Conservation (phyloP, 2,888 invertebrate species). For the Achlya flavicornis region DNA sequence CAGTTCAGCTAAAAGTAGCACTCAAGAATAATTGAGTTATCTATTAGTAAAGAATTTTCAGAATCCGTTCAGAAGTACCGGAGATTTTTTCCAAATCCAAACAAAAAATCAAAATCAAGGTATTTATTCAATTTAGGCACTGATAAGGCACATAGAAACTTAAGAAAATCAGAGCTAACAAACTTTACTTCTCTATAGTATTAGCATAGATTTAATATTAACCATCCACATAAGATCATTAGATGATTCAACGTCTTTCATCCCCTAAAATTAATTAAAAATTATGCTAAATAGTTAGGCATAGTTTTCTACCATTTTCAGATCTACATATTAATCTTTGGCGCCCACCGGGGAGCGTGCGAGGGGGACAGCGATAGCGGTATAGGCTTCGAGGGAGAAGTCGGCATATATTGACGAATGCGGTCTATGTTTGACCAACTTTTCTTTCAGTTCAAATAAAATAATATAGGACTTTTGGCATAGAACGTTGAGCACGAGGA, state of each 20-base stretch:
- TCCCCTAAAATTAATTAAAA: background rate
- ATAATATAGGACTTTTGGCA: slow-evolving; percentile 51
- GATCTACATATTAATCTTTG: slow-evolving; percentile 54
- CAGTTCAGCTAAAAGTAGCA: no score
- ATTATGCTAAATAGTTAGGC: background rate
- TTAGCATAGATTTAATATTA: no score
- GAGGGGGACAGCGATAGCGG: slow-evolving; percentile 46
- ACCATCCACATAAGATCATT: no score
- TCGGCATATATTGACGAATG: slow-evolving; percentile 54
- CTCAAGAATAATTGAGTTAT: no score
- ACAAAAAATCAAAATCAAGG: no score
- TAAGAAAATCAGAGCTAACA: background rate
- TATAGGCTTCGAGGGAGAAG: slow-evolving; percentile 34
- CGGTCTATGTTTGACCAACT: slow-evolving; percentile 67
- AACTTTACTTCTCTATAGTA: no score
- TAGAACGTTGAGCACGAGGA: slow-evolving; percentile 26
- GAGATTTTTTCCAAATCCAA: no score
- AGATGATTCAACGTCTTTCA: background rate
- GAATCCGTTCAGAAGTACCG: no score
- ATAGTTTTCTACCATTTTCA: slow-evolving; percentile 12
- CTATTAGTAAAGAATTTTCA: no score
- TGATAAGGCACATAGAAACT: background rate
- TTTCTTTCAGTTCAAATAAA: slow-evolving; percentile 72
- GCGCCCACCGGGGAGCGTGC: slow-evolving; percentile 52
- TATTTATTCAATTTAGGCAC: background rate